Evolutionary conservation across 2,888 invertebrate species (phyloP), one percentile per base, ranked within the genome.

Genomic region (Argynnis bischoffii): DNA sequence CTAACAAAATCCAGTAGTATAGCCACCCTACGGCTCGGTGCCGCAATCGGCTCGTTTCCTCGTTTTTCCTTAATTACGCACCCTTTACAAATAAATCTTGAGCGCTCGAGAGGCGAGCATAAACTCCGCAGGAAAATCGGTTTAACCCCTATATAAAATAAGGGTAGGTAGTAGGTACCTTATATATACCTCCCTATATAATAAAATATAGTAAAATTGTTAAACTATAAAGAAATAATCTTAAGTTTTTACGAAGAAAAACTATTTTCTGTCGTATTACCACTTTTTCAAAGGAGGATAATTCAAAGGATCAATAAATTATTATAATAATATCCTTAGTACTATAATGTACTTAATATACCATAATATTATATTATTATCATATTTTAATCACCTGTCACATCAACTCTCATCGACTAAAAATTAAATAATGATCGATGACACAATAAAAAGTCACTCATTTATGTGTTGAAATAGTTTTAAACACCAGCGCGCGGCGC

Each of bases 51-150:
- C 53, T 60, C 66, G 64, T 54, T 47, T 63, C 51, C 56, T 51
- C 60, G 15, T 60, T 63, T 63, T 65, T 72, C 68, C 69, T 70
- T 72, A 70, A 72, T 64, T 70, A 70, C 63, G 61, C 68, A 69
- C 69, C 75, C 74, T 69, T 73, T 70, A 51, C 64, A 63, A 64
- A 72, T 72, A 71, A 70, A 72, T 72, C 70, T 65, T 47, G 31
- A 26, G 61, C 48, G 55, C 66, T 64, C 60, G 60, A 41, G 54
- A 66, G 56, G 55, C 54, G 55, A 26, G 21, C 21, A 15, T 16
- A 4, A 8, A 35, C 50, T 18, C 53, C 41, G 15, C 16, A 35
- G 35, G 21, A 11, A 41, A 3, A 26, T 51, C 1, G 11, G 2
- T 60, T 47, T 21, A 51, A 14, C 26, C 11, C 47, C 14, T 59